phyloP scores from a whole-genome alignment of 2,797 vertebrate species.

The Australoheros facetus region DNA sequence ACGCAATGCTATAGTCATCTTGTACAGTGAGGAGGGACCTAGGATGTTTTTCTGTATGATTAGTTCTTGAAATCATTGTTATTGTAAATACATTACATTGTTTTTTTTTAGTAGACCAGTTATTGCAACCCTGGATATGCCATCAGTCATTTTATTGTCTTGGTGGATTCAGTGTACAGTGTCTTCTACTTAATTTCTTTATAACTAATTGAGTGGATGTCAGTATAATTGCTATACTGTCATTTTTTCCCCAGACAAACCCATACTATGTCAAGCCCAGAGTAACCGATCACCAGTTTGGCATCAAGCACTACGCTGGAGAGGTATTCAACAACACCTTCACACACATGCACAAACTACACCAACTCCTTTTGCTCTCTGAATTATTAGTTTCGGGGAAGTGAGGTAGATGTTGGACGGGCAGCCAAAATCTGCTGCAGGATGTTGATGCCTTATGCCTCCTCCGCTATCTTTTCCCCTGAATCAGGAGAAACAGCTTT shows the following conservation, averaged over 20 bases:
- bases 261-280: conserved; percentile 91
- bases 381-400: conserved; percentile 13
- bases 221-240: conserved; percentile 22
- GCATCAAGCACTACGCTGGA: conserved; percentile 93
- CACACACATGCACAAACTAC: conserved; percentile 17
- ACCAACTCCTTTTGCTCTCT: conserved; percentile 9
- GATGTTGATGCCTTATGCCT: conserved; percentile 23
- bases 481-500: conserved; percentile 38
- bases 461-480: conserved; percentile 23
- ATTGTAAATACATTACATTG: too few relatives aligned
- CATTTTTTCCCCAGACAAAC: conserved; percentile 82
- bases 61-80: too few relatives aligned
- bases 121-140: not conserved
- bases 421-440: conserved; percentile 39
- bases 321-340: conserved; percentile 81
- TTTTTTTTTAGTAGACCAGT: not conserved
- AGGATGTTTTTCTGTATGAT: too few relatives aligned
- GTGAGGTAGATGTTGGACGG: conserved; percentile 36
- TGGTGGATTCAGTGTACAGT: not conserved
- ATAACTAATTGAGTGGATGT: conserved; percentile 1
- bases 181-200: conserved; percentile 2
- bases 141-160: not conserved
- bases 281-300: conserved; percentile 92
- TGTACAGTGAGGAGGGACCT: too few relatives aligned
- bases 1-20: too few relatives aligned